Evolutionary conservation across 1,140 invertebrate species (phyloP), one percentile per base, ranked within the genome.

Genomic region (Cydia pomonella): DNA sequence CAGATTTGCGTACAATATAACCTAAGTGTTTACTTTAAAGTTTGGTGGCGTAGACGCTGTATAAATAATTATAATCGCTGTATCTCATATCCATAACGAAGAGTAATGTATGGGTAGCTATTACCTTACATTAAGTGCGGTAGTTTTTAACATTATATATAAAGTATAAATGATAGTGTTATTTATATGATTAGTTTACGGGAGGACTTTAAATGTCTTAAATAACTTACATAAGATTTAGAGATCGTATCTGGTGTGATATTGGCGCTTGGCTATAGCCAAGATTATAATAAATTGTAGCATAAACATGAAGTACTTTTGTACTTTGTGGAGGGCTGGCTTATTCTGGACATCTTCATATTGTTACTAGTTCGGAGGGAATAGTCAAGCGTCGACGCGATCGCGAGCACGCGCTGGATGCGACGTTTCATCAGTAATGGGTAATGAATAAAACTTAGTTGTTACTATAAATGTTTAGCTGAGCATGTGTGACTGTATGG

Each of bases 401-500:
- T 33, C 64, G 64, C 69, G 69, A 80, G 84, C 47, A 76, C 79
- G 80, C 84, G 87, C 84, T 87, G 82, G 76, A 80, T 85, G 85
- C 84, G 84, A 87, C 86, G 85, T 88, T 86, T 86, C 89, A 90
- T 91, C 88, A 90, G 85, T 90, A 91, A 87, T 81, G 87, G 87
- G 81, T 92, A 87, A 88, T 88, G 80, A 82, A 83, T 88, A 87
- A 88, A 84, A 87, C 81, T 88, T 93, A 93, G 90, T 90, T 92
- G 90, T 92, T 93, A 92, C 80, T 84, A 91, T 93, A 92, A 93
- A 93, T 93, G 90, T 93, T 92, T 92, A 92, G 91, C 84, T 86
- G 90, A 90, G 85, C 80, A 83, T 82, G 91, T 85, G 87, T 91
- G 91, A 81, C 74, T 92, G 89, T 92, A 84, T 80, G 88, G 85